These are phyloP conservation scores for Pygocentrus nattereri DNA, from an alignment of 2,797 vertebrate genomes.

Conservation along the genomic window DNA sequence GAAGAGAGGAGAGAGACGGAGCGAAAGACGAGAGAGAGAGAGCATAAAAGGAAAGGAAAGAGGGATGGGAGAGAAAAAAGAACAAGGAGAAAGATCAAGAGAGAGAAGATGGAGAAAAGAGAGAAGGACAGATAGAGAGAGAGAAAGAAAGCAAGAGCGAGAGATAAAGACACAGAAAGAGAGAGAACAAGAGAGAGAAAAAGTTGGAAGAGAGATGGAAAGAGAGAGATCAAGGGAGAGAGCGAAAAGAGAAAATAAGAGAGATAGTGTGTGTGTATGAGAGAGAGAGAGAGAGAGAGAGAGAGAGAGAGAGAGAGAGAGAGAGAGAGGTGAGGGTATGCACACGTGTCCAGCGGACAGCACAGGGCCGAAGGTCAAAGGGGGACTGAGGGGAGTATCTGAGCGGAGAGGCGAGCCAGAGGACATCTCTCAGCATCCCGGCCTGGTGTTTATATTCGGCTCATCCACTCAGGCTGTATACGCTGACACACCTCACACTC, in stretches of 20 bases:
- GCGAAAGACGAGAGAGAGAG: no score
- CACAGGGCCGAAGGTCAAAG: constrained; percentile 27
- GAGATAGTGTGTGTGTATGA: no score
- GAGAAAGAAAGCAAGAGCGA: not conserved
- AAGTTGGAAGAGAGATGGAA: not conserved
- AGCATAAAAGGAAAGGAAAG: no score
- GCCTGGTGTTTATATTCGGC: constrained; percentile 33
- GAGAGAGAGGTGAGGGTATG: not conserved
- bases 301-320: not conserved
- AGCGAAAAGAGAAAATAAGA: not conserved
- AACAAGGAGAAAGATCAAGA: no score
- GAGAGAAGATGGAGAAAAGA: not conserved
- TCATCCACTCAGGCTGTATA: constrained; percentile 1
- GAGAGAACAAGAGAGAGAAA: not conserved
- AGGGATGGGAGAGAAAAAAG: no score
- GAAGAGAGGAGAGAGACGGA: no score
- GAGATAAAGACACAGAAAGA: constrained; percentile 15
- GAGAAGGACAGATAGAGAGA: constrained; percentile 11
- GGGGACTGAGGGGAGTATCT: constrained; percentile 23
- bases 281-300: not conserved
- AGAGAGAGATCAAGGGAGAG: not conserved
- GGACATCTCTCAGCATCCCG: constrained; percentile 35
- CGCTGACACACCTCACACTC: constrained; percentile 3
- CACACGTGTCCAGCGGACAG: constrained; percentile 12
- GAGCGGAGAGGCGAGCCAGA: constrained; percentile 36